These are phyloP conservation scores for Spicauda simplicius DNA, from an alignment of 2,888 invertebrate genomes.

Conservation along the genomic window DNA sequence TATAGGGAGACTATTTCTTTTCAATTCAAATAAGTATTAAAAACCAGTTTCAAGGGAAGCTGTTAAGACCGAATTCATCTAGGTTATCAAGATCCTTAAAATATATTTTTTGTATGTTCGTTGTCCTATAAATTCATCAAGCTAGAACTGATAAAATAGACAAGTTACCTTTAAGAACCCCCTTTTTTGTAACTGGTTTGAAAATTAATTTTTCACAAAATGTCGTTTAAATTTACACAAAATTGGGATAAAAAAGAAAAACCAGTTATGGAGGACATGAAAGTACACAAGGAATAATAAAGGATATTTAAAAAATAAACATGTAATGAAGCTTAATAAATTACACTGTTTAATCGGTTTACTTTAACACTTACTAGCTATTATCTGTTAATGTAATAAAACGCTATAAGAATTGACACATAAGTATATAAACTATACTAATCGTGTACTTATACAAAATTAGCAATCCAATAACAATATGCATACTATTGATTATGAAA, in stretches of 20 bases:
- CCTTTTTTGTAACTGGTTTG: constrained; percentile 24
- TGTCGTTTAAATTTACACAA: not conserved
- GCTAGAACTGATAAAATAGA: constrained; percentile 45
- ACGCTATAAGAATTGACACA: constrained; percentile 86
- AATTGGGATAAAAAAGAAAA: not conserved
- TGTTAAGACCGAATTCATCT: constrained; percentile 5
- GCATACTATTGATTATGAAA: constrained; percentile 82
- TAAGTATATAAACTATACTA: constrained; percentile 86
- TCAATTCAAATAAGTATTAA: not conserved
- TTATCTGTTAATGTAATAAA: constrained; percentile 83
- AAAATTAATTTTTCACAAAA: constrained; percentile 4
- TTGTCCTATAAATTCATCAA: constrained; percentile 69
- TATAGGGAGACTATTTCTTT: not conserved
- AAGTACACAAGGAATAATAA: constrained; percentile 12
- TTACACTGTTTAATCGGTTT: constrained; percentile 73
- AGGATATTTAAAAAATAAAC: constrained; percentile 52
- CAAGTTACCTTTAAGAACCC: constrained; percentile 6
- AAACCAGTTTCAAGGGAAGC: constrained; percentile 28
- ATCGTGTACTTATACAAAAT: constrained; percentile 84
- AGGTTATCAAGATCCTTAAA: constrained; percentile 50
- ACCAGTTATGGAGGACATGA: not conserved
- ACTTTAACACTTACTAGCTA: constrained; percentile 84
- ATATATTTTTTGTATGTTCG: constrained; percentile 65
- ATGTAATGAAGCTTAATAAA: constrained; percentile 68
- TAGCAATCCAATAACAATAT: constrained; percentile 82